A percentile compares a stretch with the other conserved stretches of the same genome.
Conservation (phyloP, 2,888 invertebrate species). For the Parelbella ahira region DNA sequence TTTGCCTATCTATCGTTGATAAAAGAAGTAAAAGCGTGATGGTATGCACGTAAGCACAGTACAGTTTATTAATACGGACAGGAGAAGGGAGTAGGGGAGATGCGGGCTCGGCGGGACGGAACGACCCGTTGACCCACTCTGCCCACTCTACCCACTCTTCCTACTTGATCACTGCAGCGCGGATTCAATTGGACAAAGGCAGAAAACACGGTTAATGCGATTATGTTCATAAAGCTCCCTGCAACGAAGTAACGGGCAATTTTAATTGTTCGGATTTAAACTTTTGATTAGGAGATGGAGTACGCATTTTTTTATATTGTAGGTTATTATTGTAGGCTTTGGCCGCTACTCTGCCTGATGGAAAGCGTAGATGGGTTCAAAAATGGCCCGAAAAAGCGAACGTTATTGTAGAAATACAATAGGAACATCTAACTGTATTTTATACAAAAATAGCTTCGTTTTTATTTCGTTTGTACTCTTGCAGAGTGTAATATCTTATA, state of each 20-base stretch:
- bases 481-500: too few species aligned
- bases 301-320: slow-evolving; percentile 15
- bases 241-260: slow-evolving; percentile 28
- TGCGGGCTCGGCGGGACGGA: slow-evolving; percentile 38
- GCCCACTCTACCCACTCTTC: slow-evolving; percentile 23
- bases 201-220: slow-evolving; percentile 63
- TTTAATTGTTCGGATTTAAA: slow-evolving; percentile 22
- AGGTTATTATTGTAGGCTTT: too few species aligned
- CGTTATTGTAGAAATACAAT: too few species aligned
- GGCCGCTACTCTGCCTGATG: too few species aligned
- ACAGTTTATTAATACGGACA: slow-evolving; percentile 19
- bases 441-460: too few species aligned
- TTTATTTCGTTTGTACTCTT: too few species aligned
- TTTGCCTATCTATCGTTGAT: too few species aligned
- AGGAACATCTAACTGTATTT: too few species aligned
- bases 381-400: too few species aligned
- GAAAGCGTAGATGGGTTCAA: too few species aligned
- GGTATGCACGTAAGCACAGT: slow-evolving; percentile 15
- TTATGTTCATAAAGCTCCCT: slow-evolving; percentile 49
- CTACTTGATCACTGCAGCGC: slow-evolving; percentile 62
- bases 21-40: slow-evolving; percentile 29
- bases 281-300: slow-evolving; percentile 21
- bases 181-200: slow-evolving; percentile 67
- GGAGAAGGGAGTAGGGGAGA: slow-evolving; percentile 23
- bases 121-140: slow-evolving; percentile 71